These are phyloP conservation scores for Calycopis cecrops DNA, from an alignment of 1,140 invertebrate genomes.

Conservation along the genomic window DNA sequence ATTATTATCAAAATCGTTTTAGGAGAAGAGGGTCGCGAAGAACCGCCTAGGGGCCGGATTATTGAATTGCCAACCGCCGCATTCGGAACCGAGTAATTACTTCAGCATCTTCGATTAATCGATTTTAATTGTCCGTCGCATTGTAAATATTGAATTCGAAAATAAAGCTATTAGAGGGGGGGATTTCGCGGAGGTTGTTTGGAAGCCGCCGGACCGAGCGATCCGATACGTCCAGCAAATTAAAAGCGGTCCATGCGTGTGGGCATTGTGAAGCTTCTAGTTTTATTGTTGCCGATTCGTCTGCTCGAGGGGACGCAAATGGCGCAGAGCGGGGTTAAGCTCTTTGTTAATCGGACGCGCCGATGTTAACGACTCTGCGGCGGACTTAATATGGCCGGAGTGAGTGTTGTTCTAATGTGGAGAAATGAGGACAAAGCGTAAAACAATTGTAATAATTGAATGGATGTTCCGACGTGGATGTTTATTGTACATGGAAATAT, in stretches of 20 bases:
- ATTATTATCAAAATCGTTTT: conserved; percentile 46
- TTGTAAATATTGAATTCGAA: conserved; percentile 22
- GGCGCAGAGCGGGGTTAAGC: conserved; percentile 54
- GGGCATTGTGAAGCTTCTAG: conserved; percentile 51
- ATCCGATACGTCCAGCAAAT: conserved; percentile 68
- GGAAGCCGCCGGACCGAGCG: conserved; percentile 47
- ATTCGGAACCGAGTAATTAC: conserved; percentile 67
- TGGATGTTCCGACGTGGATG: too few species aligned
- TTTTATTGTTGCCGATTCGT: conserved; percentile 70
- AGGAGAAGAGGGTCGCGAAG: conserved; percentile 32
- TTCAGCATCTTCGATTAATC: conserved; percentile 50
- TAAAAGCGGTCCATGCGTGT: conserved; percentile 67
- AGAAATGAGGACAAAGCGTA: background rate
- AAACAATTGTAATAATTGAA: too few species aligned
- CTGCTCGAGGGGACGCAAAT: conserved; percentile 64
- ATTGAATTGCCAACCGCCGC: conserved; percentile 72
- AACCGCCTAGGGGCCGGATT: conserved; percentile 54
- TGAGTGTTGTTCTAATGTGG: conserved; percentile 19
- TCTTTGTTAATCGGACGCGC: conserved; percentile 62
- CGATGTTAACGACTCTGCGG: conserved; percentile 44
- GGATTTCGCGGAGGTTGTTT: conserved; percentile 60
- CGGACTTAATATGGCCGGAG: conserved; percentile 18
- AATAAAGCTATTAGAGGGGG: conserved; percentile 22
- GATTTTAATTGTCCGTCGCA: conserved; percentile 52
- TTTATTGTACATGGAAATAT: too few species aligned